A percentile compares a stretch with the other conserved stretches of the same genome.
phyloP scores from a whole-genome alignment of 2,888 invertebrate species.

The Phasia obesa region DNA sequence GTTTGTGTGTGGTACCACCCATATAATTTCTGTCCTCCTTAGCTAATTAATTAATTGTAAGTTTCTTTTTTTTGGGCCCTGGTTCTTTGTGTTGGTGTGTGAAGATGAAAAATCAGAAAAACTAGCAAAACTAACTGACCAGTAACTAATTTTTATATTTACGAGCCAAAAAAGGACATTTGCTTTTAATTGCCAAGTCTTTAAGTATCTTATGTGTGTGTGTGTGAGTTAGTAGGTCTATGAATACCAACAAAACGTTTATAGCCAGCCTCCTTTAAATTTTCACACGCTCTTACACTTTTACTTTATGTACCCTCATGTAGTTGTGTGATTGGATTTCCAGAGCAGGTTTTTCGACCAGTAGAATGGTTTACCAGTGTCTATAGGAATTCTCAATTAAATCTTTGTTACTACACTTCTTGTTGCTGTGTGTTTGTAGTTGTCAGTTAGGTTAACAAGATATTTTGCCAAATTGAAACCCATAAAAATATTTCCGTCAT shows the following conservation, averaged over 20 bases:
- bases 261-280: constrained; percentile 38
- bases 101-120: constrained; percentile 55
- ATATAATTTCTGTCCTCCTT: constrained; percentile 80
- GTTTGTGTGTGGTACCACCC: constrained; percentile 69
- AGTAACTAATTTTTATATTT: constrained; percentile 81
- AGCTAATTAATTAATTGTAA: constrained; percentile 80
- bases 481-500: constrained; percentile 71
- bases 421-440: background rate
- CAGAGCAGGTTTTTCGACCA: background rate
- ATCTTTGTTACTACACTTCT: constrained; percentile 19
- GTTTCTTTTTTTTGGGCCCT: constrained; percentile 58
- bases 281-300: constrained; percentile 35
- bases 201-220: constrained; percentile 18
- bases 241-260: constrained; percentile 33
- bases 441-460: constrained; percentile 30
- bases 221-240: constrained; percentile 1
- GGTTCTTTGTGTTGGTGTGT: background rate
- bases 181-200: constrained; percentile 54
- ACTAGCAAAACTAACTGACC: constrained; percentile 76
- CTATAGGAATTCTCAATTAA: constrained; percentile 58
- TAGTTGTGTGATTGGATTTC: background rate
- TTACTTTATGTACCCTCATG: background rate
- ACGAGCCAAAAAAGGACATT: constrained; percentile 72
- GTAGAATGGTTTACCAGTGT: background rate
- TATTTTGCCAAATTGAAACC: constrained; percentile 55